Conservation (phyloP, 2,113 vertebrate species). For the Gadus chalcogrammus region DNA sequence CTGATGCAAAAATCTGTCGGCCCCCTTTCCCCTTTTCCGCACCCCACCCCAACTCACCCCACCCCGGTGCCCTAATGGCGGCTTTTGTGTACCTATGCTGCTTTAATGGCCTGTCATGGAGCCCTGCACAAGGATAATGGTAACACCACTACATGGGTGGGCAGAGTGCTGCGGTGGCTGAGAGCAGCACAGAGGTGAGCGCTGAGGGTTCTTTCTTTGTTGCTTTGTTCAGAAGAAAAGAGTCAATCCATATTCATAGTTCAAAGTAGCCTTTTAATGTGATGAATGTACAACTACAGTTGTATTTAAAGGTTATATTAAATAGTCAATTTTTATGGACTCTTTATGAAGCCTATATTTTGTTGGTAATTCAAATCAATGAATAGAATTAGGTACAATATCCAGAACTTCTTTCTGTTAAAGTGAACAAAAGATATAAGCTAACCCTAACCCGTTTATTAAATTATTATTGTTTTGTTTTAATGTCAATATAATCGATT, state of each 20-base stretch:
- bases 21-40: constrained; percentile 50
- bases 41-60: too few relatives aligned
- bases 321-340: constrained; percentile 28
- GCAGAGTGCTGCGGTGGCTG: constrained; percentile 7
- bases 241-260: too few relatives aligned
- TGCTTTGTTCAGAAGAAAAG: constrained; percentile 15
- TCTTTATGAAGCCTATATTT: background rate
- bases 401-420: background rate
- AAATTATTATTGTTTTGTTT: too few relatives aligned
- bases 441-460: too few relatives aligned
- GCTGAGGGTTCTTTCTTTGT: constrained; percentile 12
- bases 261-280: too few relatives aligned
- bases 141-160: background rate
- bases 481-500: too few relatives aligned
- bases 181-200: background rate
- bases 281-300: too few relatives aligned
- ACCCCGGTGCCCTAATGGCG: constrained; percentile 63
- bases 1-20: constrained; percentile 77
- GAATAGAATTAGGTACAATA: too few relatives aligned
- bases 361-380: too few relatives aligned
- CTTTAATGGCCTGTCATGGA: constrained; percentile 64
- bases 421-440: background rate
- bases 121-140: constrained; percentile 34
- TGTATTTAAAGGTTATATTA: constrained; percentile 8
- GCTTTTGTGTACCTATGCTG: constrained; percentile 59